These are phyloP conservation scores for Alloscopus bannaensis DNA, from an alignment of 2,888 invertebrate genomes.

Conservation along the genomic window DNA sequence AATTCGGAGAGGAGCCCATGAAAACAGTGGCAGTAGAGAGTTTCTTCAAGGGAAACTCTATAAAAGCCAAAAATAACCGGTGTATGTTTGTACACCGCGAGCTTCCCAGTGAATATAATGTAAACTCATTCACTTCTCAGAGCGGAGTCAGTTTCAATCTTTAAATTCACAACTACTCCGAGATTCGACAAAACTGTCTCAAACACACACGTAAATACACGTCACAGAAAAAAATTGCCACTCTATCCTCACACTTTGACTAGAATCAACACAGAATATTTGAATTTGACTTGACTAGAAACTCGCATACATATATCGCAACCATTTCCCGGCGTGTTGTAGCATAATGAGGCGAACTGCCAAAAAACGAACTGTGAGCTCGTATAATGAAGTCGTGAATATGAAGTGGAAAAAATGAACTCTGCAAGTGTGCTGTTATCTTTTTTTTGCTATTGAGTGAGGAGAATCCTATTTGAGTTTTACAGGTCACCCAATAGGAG, in stretches of 20 bases:
- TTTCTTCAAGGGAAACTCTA: slow-evolving; percentile 15
- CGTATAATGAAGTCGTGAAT: background rate
- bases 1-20: background rate
- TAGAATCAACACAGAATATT: too few species aligned
- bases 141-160: slow-evolving; percentile 22
- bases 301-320: slow-evolving; percentile 1
- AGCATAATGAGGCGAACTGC: slow-evolving; percentile 34
- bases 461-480: too few species aligned
- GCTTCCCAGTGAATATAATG: background rate
- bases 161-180: slow-evolving; percentile 20
- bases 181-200: background rate
- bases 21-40: background rate
- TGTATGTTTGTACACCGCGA: background rate
- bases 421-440: slow-evolving; percentile 16
- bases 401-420: slow-evolving; percentile 9
- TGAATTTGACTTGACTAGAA: too few species aligned
- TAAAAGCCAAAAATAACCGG: slow-evolving; percentile 23
- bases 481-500: too few species aligned
- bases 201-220: too few species aligned
- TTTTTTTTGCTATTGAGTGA: too few species aligned
- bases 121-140: slow-evolving; percentile 26
- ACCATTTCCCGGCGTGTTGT: slow-evolving; percentile 21
- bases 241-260: too few species aligned
- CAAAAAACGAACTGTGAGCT: slow-evolving; percentile 27
- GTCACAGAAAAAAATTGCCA: too few species aligned